Conservation (phyloP, 2,888 invertebrate species). For the Xylophagus ater region DNA sequence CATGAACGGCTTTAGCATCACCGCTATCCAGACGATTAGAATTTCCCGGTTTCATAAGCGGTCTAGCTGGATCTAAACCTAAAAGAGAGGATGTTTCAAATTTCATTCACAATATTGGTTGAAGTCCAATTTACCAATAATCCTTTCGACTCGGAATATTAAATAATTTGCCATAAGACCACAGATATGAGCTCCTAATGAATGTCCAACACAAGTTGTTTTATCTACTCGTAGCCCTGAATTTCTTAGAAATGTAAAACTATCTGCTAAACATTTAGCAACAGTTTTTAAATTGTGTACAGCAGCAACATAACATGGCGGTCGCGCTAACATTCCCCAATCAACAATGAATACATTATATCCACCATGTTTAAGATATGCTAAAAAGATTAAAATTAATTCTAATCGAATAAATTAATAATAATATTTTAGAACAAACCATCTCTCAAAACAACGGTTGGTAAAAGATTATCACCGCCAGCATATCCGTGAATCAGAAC, state of each 20-base stretch:
- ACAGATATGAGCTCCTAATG: slow-evolving; percentile 64
- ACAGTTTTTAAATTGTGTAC: slow-evolving; percentile 64
- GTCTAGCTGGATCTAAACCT: slow-evolving; percentile 66
- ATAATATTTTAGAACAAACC: slow-evolving; percentile 40
- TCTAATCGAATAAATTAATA: not conserved
- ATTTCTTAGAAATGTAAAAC: slow-evolving; percentile 50
- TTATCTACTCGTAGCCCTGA: slow-evolving; percentile 53
- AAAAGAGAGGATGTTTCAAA: slow-evolving; percentile 5
- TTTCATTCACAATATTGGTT: not conserved
- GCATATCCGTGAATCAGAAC: slow-evolving; percentile 67
- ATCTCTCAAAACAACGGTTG: slow-evolving; percentile 61
- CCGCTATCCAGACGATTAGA: slow-evolving; percentile 56
- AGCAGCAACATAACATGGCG: slow-evolving; percentile 63
- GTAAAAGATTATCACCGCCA: slow-evolving; percentile 61
- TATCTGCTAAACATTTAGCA: slow-evolving; percentile 56
- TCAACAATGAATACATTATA: slow-evolving; percentile 69
- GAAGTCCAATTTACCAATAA: slow-evolving; percentile 60
- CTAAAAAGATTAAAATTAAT: slow-evolving; percentile 32
- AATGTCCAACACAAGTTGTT: slow-evolving; percentile 67
- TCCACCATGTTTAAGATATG: slow-evolving; percentile 59
- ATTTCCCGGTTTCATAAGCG: slow-evolving; percentile 53
- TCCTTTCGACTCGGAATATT: slow-evolving; percentile 59
- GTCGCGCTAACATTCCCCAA: slow-evolving; percentile 60
- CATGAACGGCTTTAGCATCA: slow-evolving; percentile 65
- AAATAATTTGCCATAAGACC: slow-evolving; percentile 63